Evolutionary conservation across 2,113 vertebrate species (phyloP).

Genomic region (Ammospiza caudacuta): DNA sequence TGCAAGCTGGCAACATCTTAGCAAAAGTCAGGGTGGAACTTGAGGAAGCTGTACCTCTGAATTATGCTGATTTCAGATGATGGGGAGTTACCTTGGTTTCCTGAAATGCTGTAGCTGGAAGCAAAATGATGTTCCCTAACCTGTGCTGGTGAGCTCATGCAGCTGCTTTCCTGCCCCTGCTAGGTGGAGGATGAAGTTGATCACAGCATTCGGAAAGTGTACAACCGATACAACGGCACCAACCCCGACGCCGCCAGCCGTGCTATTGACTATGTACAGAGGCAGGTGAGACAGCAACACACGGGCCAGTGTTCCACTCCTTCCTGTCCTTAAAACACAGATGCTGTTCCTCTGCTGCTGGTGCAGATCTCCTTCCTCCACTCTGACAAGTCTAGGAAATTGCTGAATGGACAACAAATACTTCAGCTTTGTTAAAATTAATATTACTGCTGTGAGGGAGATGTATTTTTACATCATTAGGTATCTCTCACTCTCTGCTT

Average conservation of each 20-base stretch:
- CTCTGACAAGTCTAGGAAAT: not conserved
- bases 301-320: fast-evolving
- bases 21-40: not conserved
- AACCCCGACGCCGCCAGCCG: slow-evolving; percentile 93
- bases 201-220: slow-evolving; percentile 92
- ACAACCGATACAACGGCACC: slow-evolving; percentile 92
- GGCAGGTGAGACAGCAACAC: slow-evolving; percentile 81
- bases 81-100: not conserved
- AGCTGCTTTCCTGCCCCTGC: not conserved
- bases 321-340: not conserved
- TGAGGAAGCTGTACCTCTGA: not conserved
- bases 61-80: not conserved
- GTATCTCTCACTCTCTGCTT: not conserved
- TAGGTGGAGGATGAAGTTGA: slow-evolving; percentile 95
- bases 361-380: not conserved
- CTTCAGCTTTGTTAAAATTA: not conserved
- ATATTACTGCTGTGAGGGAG: not conserved
- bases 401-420: not conserved
- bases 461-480: not conserved
- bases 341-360: not conserved
- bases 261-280: slow-evolving; percentile 97
- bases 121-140: not conserved
- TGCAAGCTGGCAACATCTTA: not conserved
- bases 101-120: not conserved
- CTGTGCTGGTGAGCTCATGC: not conserved